These are phyloP conservation scores for Euplagia quadripunctaria DNA, from an alignment of 2,888 invertebrate species.

Conservation along the genomic window DNA sequence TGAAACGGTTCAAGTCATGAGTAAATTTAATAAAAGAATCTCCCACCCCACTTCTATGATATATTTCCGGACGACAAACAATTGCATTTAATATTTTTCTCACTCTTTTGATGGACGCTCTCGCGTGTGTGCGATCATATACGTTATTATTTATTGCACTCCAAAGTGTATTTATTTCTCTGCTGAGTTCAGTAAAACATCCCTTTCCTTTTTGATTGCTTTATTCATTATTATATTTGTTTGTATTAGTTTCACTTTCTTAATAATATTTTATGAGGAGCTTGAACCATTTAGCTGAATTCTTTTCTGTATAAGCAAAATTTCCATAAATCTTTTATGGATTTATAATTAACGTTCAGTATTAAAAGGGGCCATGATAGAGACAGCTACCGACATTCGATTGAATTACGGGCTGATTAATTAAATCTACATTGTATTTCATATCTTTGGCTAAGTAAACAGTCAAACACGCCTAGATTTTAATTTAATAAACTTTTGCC, in stretches of 20 bases:
- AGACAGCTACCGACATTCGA: background rate
- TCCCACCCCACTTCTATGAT: slow-evolving; percentile 8
- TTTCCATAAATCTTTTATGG: too few relatives aligned
- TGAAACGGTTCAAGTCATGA: too few relatives aligned
- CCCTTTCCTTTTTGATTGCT: slow-evolving; percentile 5
- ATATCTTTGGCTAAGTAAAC: background rate
- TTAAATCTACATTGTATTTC: background rate
- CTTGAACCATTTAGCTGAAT: too few relatives aligned
- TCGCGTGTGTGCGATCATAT: slow-evolving; percentile 34
- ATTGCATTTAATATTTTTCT: slow-evolving; percentile 27
- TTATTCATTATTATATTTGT: slow-evolving; percentile 15
- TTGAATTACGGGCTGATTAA: background rate
- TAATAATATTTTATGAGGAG: background rate
- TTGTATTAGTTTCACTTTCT: background rate
- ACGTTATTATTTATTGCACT: slow-evolving; percentile 44
- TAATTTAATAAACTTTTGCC: background rate
- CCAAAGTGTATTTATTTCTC: slow-evolving; percentile 43
- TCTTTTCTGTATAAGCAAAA: too few relatives aligned
- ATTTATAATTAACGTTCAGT: too few relatives aligned
- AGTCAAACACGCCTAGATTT: background rate
- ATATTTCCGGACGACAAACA: slow-evolving; percentile 14
- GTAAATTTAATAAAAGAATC: slow-evolving; percentile 15
- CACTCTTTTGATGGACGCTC: slow-evolving; percentile 37
- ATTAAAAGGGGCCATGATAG: too few relatives aligned
- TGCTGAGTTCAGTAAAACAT: slow-evolving; percentile 20